A percentile compares a stretch with the other conserved stretches of the same genome.
Conservation (phyloP, 1,140 invertebrate species). For the Bradynema listronoti region DNA sequence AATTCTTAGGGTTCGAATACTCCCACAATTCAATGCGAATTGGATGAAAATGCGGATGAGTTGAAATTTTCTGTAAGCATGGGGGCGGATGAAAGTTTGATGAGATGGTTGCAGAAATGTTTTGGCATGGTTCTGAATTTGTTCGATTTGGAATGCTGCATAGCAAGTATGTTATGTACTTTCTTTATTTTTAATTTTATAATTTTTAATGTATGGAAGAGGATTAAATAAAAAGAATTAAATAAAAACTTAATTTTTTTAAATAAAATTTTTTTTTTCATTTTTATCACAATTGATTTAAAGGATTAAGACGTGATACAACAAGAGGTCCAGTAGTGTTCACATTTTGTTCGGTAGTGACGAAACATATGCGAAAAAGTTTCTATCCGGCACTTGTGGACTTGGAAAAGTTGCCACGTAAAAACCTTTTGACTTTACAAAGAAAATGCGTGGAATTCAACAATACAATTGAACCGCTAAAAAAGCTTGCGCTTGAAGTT, state of each 20-base stretch:
- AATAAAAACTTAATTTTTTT: neutral
- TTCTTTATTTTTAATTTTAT: neutral
- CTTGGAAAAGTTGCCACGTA: slow-evolving; percentile 16
- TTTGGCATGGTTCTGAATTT: slow-evolving; percentile 13
- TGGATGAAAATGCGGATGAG: neutral
- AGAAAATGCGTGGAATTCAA: slow-evolving; percentile 11
- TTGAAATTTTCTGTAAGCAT: slow-evolving; percentile 3
- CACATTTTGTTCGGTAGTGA: slow-evolving; percentile 22
- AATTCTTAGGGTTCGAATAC: slow-evolving; percentile 19
- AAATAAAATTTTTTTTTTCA: neutral
- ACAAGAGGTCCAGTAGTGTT: slow-evolving; percentile 27
- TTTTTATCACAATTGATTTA: neutral
- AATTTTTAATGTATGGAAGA: neutral
- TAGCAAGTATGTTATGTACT: slow-evolving; percentile 12
- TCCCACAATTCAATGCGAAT: slow-evolving; percentile 19
- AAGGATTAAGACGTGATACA: slow-evolving; percentile 20
- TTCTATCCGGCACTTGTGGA: slow-evolving; percentile 11
- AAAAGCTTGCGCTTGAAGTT: slow-evolving; percentile 10
- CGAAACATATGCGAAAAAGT: slow-evolving; percentile 15
- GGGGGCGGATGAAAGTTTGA: neutral
- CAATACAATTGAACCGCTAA: slow-evolving; percentile 4
- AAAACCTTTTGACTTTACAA: slow-evolving; percentile 28
- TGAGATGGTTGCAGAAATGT: slow-evolving; percentile 14
- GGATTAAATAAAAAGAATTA: neutral
- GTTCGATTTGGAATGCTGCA: slow-evolving; percentile 7